phyloP scores from a whole-genome alignment of 2,797 vertebrate species.

The Premnoplex brunnescens region DNA sequence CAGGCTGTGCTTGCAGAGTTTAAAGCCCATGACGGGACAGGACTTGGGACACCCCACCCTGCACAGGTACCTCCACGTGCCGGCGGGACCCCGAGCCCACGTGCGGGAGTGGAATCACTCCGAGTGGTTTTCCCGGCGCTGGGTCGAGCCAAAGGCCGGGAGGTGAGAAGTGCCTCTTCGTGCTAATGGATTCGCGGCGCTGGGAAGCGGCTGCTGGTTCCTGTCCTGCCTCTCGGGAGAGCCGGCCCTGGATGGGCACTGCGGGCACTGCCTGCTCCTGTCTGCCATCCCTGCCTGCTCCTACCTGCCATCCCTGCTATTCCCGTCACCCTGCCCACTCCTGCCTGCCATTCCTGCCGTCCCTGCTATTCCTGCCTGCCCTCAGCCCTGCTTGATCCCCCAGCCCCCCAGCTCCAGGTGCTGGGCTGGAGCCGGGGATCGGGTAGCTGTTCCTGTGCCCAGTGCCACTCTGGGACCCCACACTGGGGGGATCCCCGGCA shows the following conservation, averaged over 20 bases:
- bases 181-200: not conserved
- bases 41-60: not conserved
- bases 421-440: not conserved
- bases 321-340: not conserved
- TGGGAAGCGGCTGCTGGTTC: not conserved
- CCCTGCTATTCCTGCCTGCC: not conserved
- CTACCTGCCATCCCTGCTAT: not conserved
- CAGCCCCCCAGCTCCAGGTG: accelerated
- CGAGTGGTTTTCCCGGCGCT: not conserved
- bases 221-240: not conserved
- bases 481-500: no score
- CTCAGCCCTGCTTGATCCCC: not conserved
- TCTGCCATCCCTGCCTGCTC: not conserved
- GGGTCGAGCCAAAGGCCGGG: not conserved
- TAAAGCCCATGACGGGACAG: not conserved
- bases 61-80: not conserved
- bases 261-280: not conserved
- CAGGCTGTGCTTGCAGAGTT: not conserved
- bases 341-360: not conserved
- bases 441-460: accelerated
- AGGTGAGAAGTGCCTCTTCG: not conserved
- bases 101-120: not conserved
- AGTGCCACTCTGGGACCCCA: not conserved
- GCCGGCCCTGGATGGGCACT: not conserved
- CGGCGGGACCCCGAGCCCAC: not conserved